phyloP scores from a whole-genome alignment of 1,140 invertebrate species.

The Agraylea sexmaculata region DNA sequence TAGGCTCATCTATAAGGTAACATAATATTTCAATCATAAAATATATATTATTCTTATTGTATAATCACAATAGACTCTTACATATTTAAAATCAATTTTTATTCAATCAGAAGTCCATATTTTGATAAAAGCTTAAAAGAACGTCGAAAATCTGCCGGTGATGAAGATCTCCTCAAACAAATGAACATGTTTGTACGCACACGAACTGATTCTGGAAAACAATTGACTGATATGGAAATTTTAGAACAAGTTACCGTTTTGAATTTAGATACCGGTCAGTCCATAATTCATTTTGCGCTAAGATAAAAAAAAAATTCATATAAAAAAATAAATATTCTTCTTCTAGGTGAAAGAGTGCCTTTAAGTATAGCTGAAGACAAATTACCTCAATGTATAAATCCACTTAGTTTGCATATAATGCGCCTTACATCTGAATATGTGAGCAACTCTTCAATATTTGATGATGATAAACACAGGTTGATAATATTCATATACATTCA shows the following conservation, averaged over 20 bases:
- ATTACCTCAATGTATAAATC: constrained; percentile 81
- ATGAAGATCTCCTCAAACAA: constrained; percentile 56
- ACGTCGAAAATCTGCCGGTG: constrained; percentile 57
- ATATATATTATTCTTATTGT: not conserved
- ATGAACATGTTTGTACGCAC: constrained; percentile 68
- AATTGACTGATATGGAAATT: constrained; percentile 79
- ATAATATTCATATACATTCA: not conserved
- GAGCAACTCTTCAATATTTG: constrained; percentile 54
- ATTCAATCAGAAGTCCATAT: constrained; percentile 12
- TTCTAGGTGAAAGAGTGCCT: constrained; percentile 63
- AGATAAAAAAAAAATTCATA: too few relatives aligned
- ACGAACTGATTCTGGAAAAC: constrained; percentile 73
- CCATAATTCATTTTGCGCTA: too few relatives aligned
- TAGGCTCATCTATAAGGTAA: constrained; percentile 41
- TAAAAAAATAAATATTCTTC: constrained; percentile 9
- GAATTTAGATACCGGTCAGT: constrained; percentile 77
- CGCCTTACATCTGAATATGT: constrained; percentile 81
- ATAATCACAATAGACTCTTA: not conserved
- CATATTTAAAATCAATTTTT: not conserved
- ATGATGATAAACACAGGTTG: constrained; percentile 54
- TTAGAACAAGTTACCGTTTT: constrained; percentile 84
- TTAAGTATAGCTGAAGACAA: constrained; percentile 84
- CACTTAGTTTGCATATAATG: constrained; percentile 90
- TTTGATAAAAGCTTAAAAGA: constrained; percentile 29
- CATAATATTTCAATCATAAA: constrained; percentile 4